A percentile compares a stretch with the other conserved stretches of the same genome.
Evolutionary conservation across 2,113 vertebrate species (phyloP).

Genomic region (Piaya cayana): DNA sequence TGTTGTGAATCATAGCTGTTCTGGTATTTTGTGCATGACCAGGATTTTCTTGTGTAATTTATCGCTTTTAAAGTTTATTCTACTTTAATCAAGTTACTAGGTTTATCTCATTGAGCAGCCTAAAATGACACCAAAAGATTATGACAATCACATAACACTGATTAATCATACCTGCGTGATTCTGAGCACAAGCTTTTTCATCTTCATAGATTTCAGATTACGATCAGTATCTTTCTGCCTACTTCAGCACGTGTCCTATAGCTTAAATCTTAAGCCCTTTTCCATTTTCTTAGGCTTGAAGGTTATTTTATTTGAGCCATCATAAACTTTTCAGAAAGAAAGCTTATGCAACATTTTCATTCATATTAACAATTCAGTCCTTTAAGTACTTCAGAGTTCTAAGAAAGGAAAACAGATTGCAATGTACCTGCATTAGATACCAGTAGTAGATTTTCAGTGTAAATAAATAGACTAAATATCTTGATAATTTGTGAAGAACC

Average conservation of each 20-base stretch:
- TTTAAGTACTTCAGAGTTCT: not conserved
- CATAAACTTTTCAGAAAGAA: not conserved
- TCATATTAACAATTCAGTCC: not conserved
- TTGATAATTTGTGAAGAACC: conserved; percentile 13
- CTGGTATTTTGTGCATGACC: not conserved
- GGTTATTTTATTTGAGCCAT: not conserved
- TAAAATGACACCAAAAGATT: not conserved
- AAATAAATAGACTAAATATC: conserved; percentile 17
- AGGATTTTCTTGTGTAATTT: not conserved
- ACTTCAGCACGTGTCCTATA: not conserved
- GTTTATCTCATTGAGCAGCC: not conserved
- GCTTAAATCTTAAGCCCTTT: not conserved
- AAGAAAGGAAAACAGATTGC: not conserved
- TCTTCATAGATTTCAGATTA: not conserved
- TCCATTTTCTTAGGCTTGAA: not conserved
- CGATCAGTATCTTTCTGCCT: not conserved
- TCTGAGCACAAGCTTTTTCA: not conserved
- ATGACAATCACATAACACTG: not conserved
- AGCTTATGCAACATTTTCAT: not conserved
- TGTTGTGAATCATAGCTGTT: not conserved
- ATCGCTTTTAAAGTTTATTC: not conserved
- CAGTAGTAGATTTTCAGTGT: not conserved
- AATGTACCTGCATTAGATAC: not conserved
- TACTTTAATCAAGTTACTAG: not conserved
- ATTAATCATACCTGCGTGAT: not conserved